These are phyloP conservation scores for Ceratina australensis DNA, from an alignment of 1,140 invertebrate species.

Conservation along the genomic window DNA sequence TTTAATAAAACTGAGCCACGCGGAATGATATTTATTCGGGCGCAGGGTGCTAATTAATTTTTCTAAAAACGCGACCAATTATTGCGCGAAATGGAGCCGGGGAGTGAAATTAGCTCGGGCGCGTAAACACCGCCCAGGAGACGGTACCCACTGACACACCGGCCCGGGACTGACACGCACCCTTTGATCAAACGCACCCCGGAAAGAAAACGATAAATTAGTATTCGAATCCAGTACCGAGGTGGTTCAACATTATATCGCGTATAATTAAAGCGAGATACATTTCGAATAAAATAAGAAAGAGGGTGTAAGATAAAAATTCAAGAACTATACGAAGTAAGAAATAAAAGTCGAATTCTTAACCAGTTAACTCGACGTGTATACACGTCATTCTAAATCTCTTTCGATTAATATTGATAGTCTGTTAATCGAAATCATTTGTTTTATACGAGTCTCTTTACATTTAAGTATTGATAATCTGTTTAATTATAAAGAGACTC, in stretches of 20 bases:
- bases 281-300: too few relatives aligned
- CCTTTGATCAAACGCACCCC: not conserved
- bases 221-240: not conserved
- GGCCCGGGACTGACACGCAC: not conserved
- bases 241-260: not conserved
- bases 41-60: conserved; percentile 36
- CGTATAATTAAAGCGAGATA: not conserved
- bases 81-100: conserved; percentile 20
- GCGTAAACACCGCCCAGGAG: conserved; percentile 15
- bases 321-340: too few relatives aligned
- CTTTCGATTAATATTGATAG: too few relatives aligned
- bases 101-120: conserved; percentile 18
- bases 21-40: conserved; percentile 26
- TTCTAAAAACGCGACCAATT: conserved; percentile 21
- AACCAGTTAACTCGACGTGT: too few relatives aligned
- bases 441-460: too few relatives aligned
- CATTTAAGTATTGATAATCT: too few relatives aligned
- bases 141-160: conserved; percentile 2
- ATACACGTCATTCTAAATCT: too few relatives aligned
- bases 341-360: too few relatives aligned
- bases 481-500: too few relatives aligned
- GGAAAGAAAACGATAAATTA: not conserved
- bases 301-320: too few relatives aligned
- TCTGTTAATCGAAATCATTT: too few relatives aligned
- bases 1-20: conserved; percentile 13